Evolutionary conservation across 1,140 invertebrate genomes (phyloP).

Genomic region (Ceratitis capitata): DNA sequence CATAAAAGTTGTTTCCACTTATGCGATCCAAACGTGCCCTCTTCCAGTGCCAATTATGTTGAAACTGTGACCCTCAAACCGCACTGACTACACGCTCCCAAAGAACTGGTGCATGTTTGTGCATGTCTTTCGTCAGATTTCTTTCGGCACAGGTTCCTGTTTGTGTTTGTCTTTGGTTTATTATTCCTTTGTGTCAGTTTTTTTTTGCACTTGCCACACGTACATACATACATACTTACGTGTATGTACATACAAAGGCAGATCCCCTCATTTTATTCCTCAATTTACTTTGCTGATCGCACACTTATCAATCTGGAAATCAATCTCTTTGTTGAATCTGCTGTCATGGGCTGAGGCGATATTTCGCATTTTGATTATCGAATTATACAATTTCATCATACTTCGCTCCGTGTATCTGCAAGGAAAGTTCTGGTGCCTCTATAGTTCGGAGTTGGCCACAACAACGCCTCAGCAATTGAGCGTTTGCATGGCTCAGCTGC

Average conservation of each 20-base stretch:
- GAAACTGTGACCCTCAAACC: neutral
- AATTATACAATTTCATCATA: slow-evolving; percentile 26
- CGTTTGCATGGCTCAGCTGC: neutral
- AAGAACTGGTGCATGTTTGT: neutral
- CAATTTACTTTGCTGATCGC: neutral
- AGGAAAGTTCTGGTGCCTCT: neutral
- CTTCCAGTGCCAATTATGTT: neutral
- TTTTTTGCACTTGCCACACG: neutral
- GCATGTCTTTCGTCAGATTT: neutral
- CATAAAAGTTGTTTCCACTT: neutral
- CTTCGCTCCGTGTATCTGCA: too few relatives aligned
- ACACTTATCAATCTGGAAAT: slow-evolving; percentile 3
- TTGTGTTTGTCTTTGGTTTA: neutral
- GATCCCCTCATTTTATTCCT: neutral
- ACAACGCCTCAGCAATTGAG: neutral
- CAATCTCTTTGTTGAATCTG: slow-evolving; percentile 1
- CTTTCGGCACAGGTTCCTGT: slow-evolving; percentile 24
- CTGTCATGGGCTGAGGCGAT: neutral
- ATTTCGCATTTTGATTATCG: slow-evolving; percentile 29
- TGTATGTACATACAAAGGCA: neutral
- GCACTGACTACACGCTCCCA: neutral
- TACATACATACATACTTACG: neutral
- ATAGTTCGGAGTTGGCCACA: neutral
- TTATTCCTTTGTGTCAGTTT: neutral
- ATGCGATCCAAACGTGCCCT: neutral